A percentile compares a stretch with the other conserved stretches of the same genome.
Conservation (phyloP, 1,140 invertebrate species). For the Aphelinus certus region DNA sequence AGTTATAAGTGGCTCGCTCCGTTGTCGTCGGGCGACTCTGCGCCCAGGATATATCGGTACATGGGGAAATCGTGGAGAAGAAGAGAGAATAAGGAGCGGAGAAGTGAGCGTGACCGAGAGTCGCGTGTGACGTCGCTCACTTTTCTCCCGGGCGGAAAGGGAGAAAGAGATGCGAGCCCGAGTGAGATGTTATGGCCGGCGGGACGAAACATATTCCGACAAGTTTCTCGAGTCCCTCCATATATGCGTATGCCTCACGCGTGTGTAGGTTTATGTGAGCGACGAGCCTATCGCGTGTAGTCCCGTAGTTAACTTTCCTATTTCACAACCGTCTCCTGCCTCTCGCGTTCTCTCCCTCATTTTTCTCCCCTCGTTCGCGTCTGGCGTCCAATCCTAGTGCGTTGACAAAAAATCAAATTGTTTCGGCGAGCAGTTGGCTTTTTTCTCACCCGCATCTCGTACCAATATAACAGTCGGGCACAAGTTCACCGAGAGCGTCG, state of each 20-base stretch:
- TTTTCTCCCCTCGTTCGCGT: not conserved
- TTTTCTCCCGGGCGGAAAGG: slow-evolving; percentile 32
- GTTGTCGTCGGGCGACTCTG: not conserved
- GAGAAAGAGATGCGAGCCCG: not conserved
- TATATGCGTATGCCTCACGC: not conserved
- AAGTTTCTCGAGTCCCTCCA: slow-evolving; percentile 40
- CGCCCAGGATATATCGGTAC: not conserved
- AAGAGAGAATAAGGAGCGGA: slow-evolving; percentile 33
- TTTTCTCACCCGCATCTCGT: too few relatives aligned
- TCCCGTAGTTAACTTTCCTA: slow-evolving; percentile 45
- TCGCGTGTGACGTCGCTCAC: slow-evolving; percentile 46
- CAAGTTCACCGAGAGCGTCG: too few relatives aligned
- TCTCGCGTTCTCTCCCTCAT: not conserved
- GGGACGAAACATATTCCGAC: slow-evolving; percentile 52
- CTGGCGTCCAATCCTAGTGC: slow-evolving; percentile 13
- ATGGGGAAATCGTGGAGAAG: not conserved
- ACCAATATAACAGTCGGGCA: too few relatives aligned
- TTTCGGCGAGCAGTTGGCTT: slow-evolving; percentile 1
- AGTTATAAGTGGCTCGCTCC: too few relatives aligned
- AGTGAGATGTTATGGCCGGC: slow-evolving; percentile 20
- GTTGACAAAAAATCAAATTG: slow-evolving; percentile 25
- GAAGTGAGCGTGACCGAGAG: slow-evolving; percentile 50
- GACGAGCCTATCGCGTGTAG: slow-evolving; percentile 44
- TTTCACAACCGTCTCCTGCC: slow-evolving; percentile 24
- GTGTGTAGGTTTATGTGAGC: not conserved